Evolutionary conservation across 2,888 invertebrate species (phyloP).

Genomic region (Drosophila parthenogenetica): DNA sequence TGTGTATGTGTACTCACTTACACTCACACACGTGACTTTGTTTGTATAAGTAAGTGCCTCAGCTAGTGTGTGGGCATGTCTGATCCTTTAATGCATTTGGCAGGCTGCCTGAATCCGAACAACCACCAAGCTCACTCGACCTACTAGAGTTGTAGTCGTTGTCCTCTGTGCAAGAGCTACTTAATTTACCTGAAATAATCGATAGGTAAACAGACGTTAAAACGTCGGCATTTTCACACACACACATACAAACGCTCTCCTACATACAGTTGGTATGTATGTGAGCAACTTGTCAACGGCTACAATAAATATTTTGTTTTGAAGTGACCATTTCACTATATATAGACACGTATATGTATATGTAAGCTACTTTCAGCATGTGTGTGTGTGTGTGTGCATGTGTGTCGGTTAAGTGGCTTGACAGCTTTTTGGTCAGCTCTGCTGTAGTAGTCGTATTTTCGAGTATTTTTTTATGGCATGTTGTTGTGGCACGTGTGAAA

Average conservation of each 20-base stretch:
- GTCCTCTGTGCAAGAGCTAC: constrained; percentile 68
- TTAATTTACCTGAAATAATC: constrained; percentile 83
- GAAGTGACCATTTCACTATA: constrained; percentile 58
- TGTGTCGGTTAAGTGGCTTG: constrained; percentile 64
- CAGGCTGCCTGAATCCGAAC: constrained; percentile 61
- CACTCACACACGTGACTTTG: constrained; percentile 45
- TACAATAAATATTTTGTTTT: constrained; percentile 80
- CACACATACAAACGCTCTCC: constrained; percentile 16
- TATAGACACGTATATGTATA: constrained; percentile 24
- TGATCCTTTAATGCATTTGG: constrained; percentile 83
- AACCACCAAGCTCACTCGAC: constrained; percentile 58
- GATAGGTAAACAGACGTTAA: constrained; percentile 82
- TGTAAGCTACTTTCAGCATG: constrained; percentile 10
- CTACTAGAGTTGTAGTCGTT: constrained; percentile 32
- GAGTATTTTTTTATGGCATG: constrained; percentile 22
- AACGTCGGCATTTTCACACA: constrained; percentile 76
- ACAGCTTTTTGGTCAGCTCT: constrained; percentile 46
- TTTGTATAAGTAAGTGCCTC: constrained; percentile 76
- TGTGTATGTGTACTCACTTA: background rate
- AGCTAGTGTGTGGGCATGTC: constrained; percentile 64
- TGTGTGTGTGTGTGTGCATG: constrained; percentile 22
- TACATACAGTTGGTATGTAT: constrained; percentile 12
- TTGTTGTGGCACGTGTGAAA: constrained; percentile 63
- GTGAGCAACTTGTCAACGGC: constrained; percentile 63
- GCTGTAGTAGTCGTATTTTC: background rate